Evolutionary conservation across 2,113 vertebrate species (phyloP).

Genomic region (Mastomys natalensis): DNA sequence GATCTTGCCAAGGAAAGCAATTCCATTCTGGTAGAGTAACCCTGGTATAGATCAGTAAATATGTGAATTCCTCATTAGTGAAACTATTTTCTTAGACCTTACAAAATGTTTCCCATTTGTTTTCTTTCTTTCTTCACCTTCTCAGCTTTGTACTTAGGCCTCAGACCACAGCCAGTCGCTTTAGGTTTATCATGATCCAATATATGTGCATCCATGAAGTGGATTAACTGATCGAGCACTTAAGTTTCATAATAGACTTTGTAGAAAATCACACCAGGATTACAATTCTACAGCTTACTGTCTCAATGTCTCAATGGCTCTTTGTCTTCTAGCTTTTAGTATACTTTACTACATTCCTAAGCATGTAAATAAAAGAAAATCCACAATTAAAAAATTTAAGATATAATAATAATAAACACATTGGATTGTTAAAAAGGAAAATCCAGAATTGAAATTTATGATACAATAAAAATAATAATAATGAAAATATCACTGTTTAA

Average conservation of each 20-base stretch:
- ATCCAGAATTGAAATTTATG: background rate
- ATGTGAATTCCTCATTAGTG: slow-evolving; percentile 3
- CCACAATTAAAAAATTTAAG: background rate
- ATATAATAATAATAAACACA: background rate
- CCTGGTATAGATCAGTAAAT: slow-evolving; percentile 11
- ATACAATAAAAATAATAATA: background rate
- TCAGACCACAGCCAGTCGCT: background rate
- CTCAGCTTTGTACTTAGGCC: background rate
- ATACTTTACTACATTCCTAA: background rate
- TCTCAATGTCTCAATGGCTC: background rate
- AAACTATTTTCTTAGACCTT: slow-evolving; percentile 32
- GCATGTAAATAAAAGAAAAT: background rate
- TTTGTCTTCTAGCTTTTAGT: background rate
- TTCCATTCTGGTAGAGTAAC: slow-evolving; percentile 49
- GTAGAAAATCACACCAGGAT: background rate
- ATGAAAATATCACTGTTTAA: background rate
- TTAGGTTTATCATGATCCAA: background rate
- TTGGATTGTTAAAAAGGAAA: background rate
- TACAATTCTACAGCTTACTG: background rate
- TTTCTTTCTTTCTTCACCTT: background rate
- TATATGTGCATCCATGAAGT: background rate
- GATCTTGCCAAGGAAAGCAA: background rate
- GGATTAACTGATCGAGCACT: background rate
- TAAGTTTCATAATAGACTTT: background rate
- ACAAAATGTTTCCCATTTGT: background rate